Percentiles rank a stretch among this genome's conserved stretches.
Evolutionary conservation across 2,113 vertebrate genomes (phyloP).

Genomic region (Protobothrops mucrosquamatus): DNA sequence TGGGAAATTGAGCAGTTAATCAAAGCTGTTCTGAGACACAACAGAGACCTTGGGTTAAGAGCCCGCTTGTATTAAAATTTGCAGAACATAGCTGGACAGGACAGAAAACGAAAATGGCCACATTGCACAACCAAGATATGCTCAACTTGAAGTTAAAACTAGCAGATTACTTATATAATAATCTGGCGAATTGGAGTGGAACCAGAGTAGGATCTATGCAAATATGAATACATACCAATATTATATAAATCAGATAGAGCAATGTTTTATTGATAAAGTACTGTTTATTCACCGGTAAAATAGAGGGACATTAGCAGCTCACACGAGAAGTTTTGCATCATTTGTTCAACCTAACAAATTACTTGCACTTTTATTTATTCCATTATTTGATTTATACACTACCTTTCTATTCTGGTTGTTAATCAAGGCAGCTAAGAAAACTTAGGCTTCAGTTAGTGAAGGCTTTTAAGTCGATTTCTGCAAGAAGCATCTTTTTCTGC

Average conservation of each 20-base stretch:
- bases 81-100: neutral
- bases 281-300: neutral
- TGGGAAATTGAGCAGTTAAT: conserved; percentile 33
- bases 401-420: neutral
- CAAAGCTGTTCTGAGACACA: conserved; percentile 14
- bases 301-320: too few relatives aligned
- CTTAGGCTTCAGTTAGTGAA: neutral
- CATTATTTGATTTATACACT: neutral
- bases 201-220: neutral
- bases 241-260: neutral
- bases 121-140: neutral
- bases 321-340: neutral
- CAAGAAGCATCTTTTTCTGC: neutral
- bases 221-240: neutral
- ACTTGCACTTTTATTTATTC: neutral
- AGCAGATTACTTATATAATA: neutral
- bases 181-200: neutral
- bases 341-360: neutral
- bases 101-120: neutral
- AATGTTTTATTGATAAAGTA: neutral
- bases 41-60: neutral
- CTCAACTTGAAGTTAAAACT: neutral
- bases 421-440: neutral
- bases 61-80: neutral
- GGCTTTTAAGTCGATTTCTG: neutral